Conservation (phyloP, 2,888 invertebrate genomes). For the Philereme vetulata region DNA sequence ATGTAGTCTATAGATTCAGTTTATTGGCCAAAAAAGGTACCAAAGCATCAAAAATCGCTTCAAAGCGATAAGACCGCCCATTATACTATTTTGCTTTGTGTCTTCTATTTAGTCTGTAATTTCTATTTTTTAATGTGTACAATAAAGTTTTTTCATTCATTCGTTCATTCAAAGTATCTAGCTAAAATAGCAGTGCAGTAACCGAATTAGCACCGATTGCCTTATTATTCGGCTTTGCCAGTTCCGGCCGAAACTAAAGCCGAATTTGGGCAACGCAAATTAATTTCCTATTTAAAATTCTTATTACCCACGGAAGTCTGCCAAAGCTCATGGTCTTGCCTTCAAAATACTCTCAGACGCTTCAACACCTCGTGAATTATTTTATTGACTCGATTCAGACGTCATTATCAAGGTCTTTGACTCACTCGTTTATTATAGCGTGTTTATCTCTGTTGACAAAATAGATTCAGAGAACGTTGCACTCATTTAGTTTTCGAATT, state of each 20-base stretch:
- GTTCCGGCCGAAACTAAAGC: not conserved
- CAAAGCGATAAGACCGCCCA: no score
- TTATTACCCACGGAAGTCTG: conserved; percentile 51
- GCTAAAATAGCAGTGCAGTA: no score
- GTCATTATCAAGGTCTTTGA: conserved; percentile 78
- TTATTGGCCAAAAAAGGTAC: no score
- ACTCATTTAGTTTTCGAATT: conserved; percentile 40
- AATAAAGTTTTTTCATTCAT: no score
- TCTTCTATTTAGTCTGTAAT: no score
- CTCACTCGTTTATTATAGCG: conserved; percentile 67
- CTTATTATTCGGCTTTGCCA: not conserved
- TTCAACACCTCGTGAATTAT: conserved; percentile 57
- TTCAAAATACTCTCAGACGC: conserved; percentile 29
- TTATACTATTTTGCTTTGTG: no score
- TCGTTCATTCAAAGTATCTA: no score
- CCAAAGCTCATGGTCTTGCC: conserved; percentile 44
- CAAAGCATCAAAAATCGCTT: no score
- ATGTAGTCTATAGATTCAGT: not conserved
- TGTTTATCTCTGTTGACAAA: conserved; percentile 63
- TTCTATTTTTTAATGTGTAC: no score
- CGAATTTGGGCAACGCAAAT: conserved; percentile 8
- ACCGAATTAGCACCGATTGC: not conserved
- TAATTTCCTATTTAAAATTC: conserved; percentile 37
- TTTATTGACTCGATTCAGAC: conserved; percentile 63
- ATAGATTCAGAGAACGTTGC: conserved; percentile 53